Percentiles rank a stretch among this genome's conserved stretches.
These are phyloP conservation scores for Anguilla marmorata DNA, from an alignment of 2,797 vertebrate species.

Conservation along the genomic window DNA sequence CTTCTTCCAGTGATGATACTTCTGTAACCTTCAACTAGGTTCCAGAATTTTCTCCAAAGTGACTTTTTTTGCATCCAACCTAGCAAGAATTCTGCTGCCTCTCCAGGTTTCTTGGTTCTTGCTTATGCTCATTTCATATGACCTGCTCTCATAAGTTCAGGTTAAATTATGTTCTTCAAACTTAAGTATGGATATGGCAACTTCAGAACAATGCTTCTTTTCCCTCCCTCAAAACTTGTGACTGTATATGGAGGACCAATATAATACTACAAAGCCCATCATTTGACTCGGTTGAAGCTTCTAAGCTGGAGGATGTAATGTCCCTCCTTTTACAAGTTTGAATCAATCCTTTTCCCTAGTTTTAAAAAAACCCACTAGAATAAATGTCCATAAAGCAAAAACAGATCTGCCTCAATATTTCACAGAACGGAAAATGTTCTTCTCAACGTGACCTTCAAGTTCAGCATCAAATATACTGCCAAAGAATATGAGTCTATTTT, in stretches of 20 bases:
- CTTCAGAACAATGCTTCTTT: neutral
- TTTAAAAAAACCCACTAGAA: neutral
- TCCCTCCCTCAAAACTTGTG: neutral
- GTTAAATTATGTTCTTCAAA: neutral
- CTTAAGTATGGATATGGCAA: neutral
- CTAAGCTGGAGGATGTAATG: neutral
- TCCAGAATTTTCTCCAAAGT: neutral
- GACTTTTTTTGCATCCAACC: neutral
- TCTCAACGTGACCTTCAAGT: neutral
- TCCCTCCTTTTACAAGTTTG: neutral
- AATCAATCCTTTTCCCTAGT: neutral
- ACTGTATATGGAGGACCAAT: neutral
- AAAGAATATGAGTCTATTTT: neutral
- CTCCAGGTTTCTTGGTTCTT: neutral
- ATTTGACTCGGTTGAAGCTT: neutral
- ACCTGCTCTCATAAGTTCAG: neutral
- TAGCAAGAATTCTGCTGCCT: neutral
- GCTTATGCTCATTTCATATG: neutral
- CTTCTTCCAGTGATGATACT: neutral
- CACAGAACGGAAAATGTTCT: neutral
- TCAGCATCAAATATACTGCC: neutral
- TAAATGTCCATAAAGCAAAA: neutral
- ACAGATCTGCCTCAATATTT: neutral
- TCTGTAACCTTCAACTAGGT: neutral
- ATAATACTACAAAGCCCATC: neutral